Conservation (phyloP, 2,113 vertebrate species). For the Nibea coibor region DNA sequence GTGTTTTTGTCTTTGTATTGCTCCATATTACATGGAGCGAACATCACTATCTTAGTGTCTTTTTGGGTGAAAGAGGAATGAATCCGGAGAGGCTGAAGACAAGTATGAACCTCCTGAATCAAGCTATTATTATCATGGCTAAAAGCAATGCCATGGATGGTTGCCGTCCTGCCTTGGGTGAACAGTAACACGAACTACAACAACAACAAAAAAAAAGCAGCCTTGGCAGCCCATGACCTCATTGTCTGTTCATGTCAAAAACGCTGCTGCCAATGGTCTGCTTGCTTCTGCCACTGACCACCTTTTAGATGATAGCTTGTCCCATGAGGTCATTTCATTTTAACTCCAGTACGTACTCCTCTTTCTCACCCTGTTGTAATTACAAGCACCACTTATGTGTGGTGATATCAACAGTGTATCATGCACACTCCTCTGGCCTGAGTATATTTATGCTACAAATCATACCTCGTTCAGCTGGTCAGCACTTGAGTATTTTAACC, state of each 20-base stretch:
- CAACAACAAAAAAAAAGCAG: slow-evolving; percentile 55
- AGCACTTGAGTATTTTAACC: not conserved
- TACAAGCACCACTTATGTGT: not conserved
- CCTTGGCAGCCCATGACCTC: slow-evolving; percentile 62
- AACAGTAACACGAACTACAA: slow-evolving; percentile 28
- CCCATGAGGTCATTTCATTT: slow-evolving; percentile 51
- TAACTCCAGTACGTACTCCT: not conserved
- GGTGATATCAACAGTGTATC: slow-evolving; percentile 11
- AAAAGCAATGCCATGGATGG: slow-evolving; percentile 21
- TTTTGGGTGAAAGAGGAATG: slow-evolving; percentile 7
- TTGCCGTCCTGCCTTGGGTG: slow-evolving; percentile 26
- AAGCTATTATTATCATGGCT: slow-evolving; percentile 8
- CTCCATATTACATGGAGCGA: slow-evolving; percentile 2
- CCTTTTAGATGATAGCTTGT: slow-evolving; percentile 50
- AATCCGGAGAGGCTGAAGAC: slow-evolving; percentile 10
- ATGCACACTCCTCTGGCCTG: not conserved
- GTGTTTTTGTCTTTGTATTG: slow-evolving; percentile 7
- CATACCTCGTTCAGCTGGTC: slow-evolving; percentile 18
- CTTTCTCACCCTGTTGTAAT: slow-evolving; percentile 17
- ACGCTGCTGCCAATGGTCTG: slow-evolving; percentile 41
- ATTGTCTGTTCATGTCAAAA: slow-evolving; percentile 70
- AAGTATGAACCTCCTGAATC: not conserved
- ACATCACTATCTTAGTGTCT: slow-evolving; percentile 20
- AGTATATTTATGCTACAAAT: slow-evolving; percentile 17
- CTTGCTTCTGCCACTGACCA: slow-evolving; percentile 33